Conservation (phyloP, 2,888 invertebrate genomes). For the Macrophya annulata region DNA sequence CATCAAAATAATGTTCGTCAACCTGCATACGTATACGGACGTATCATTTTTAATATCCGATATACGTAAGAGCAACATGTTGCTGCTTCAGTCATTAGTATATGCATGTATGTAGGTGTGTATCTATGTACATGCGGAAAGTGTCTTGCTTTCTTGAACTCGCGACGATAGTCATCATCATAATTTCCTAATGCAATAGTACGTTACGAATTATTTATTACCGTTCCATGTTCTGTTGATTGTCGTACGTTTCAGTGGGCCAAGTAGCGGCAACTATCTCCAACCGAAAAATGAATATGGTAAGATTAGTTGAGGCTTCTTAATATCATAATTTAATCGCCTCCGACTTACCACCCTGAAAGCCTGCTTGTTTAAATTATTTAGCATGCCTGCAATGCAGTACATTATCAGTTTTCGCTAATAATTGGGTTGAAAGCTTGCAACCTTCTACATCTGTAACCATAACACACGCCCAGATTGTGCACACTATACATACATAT, state of each 20-base stretch:
- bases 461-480: background rate
- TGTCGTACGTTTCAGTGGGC: slow-evolving; percentile 79
- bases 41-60: too few species aligned
- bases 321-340: slow-evolving; percentile 50
- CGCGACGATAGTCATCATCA: slow-evolving; percentile 24
- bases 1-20: too few species aligned
- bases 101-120: slow-evolving; percentile 53
- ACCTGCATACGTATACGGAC: too few species aligned
- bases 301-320: slow-evolving; percentile 75
- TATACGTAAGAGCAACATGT: too few species aligned
- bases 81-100: background rate
- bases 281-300: slow-evolving; percentile 79
- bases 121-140: slow-evolving; percentile 52
- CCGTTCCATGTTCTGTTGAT: slow-evolving; percentile 70
- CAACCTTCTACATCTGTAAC: slow-evolving; percentile 7
- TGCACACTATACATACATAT: background rate
- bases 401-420: slow-evolving; percentile 57
- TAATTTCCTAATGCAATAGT: slow-evolving; percentile 18
- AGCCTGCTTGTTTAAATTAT: background rate
- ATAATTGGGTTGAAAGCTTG: slow-evolving; percentile 61
- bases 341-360: background rate
- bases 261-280: slow-evolving; percentile 79
- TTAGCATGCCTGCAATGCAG: slow-evolving; percentile 30
- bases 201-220: slow-evolving; percentile 26
- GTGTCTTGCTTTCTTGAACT: slow-evolving; percentile 3